These are phyloP conservation scores for Callosobruchus maculatus DNA, from an alignment of 2,888 invertebrate species.

Conservation along the genomic window DNA sequence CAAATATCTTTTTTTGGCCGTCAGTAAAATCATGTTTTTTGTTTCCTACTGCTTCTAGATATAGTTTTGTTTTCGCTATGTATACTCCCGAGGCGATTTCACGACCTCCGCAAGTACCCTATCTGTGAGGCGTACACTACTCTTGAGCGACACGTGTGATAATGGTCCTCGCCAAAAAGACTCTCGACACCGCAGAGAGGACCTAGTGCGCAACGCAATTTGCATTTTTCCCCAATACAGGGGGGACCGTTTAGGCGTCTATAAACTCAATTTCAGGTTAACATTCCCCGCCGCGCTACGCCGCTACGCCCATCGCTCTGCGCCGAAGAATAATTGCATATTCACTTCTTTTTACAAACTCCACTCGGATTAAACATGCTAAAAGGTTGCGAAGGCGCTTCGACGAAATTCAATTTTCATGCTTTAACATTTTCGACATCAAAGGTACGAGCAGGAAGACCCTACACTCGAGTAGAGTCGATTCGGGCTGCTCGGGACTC, in stretches of 20 bases:
- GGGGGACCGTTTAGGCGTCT: slow-evolving; percentile 20
- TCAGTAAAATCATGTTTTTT: too few species aligned
- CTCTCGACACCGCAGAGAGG: too few species aligned
- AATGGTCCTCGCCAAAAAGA: too few species aligned
- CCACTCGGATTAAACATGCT: slow-evolving; percentile 41
- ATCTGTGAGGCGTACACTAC: too few species aligned
- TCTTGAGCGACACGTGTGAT: too few species aligned
- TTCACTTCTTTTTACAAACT: slow-evolving; percentile 39
- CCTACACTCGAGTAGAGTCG: slow-evolving; percentile 15
- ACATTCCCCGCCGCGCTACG: too few species aligned
- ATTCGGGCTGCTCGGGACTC: too few species aligned
- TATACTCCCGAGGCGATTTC: too few species aligned
- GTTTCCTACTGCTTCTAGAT: too few species aligned
- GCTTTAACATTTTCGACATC: slow-evolving; percentile 40
- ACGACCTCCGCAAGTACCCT: too few species aligned
- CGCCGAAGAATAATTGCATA: slow-evolving; percentile 37
- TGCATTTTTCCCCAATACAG: slow-evolving; percentile 16
- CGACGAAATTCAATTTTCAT: slow-evolving; percentile 41
- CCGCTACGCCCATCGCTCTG: slow-evolving; percentile 13
- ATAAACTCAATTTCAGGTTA: slow-evolving; percentile 32
- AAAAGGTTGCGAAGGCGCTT: slow-evolving; percentile 42
- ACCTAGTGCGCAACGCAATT: slow-evolving; percentile 10
- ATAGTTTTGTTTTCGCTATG: too few species aligned
- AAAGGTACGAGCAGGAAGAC: slow-evolving; percentile 36
- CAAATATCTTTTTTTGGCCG: too few species aligned